phyloP scores from a whole-genome alignment of 2,797 vertebrate species.

The Oryzias sinensis region DNA sequence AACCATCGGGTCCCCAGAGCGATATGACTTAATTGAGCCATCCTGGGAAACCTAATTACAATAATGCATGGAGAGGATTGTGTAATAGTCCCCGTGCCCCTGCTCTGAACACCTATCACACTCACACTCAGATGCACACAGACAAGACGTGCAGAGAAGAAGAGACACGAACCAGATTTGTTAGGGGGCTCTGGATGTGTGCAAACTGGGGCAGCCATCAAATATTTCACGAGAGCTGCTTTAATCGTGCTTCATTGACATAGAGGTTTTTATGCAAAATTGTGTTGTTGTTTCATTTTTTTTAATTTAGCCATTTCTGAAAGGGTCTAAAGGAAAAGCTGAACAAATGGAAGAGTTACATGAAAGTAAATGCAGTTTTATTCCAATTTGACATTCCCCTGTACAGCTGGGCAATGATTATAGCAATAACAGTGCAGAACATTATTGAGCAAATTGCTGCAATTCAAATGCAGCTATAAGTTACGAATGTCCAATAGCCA shows the following conservation, averaged over 20 bases:
- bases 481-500: constrained; percentile 12
- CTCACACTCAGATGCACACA: constrained; percentile 2
- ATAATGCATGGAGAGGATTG: constrained; percentile 75
- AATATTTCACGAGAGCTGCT: constrained; percentile 66
- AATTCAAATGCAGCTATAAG: constrained; percentile 44
- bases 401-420: constrained; percentile 61
- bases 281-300: constrained; percentile 17
- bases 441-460: constrained; percentile 50
- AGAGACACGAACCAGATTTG: constrained; percentile 25
- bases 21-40: constrained; percentile 79
- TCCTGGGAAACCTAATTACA: constrained; percentile 82
- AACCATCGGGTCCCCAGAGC: constrained; percentile 68
- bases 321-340: not conserved
- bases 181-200: constrained; percentile 38
- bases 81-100: constrained; percentile 68
- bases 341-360: constrained; percentile 17
- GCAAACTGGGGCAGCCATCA: constrained; percentile 62
- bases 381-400: constrained; percentile 30
- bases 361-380: constrained; percentile 36
- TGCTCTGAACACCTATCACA: constrained; percentile 60
- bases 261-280: constrained; percentile 4
- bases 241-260: constrained; percentile 71
- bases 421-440: constrained; percentile 44
- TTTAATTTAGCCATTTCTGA: no score
- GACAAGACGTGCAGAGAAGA: constrained; percentile 16